Evolutionary conservation across 2,113 vertebrate species (phyloP).

Genomic region (Pontoporia blainvillei): DNA sequence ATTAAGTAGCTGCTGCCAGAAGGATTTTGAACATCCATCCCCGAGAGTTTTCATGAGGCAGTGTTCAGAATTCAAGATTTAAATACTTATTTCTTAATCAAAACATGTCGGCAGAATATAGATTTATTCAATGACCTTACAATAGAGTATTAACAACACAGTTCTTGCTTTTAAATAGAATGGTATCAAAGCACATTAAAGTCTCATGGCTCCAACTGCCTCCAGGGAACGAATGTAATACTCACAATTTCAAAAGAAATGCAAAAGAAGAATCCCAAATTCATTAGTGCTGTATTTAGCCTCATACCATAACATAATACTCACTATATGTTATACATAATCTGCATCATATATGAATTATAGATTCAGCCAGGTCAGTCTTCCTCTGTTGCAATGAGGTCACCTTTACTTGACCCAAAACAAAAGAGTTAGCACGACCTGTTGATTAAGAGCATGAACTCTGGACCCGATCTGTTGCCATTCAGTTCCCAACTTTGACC

Average conservation of each 20-base stretch:
- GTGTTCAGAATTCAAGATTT: neutral
- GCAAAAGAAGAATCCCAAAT: neutral
- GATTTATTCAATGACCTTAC: neutral
- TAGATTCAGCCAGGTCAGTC: neutral
- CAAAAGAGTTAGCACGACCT: neutral
- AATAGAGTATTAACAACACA: neutral
- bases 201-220: neutral
- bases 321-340: neutral
- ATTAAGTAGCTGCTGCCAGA: neutral
- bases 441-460: neutral
- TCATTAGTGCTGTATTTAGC: neutral
- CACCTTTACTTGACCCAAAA: neutral
- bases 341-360: neutral
- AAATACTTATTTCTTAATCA: slow-evolving; percentile 4
- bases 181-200: neutral
- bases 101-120: neutral
- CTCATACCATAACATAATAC: neutral
- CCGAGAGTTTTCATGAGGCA: neutral
- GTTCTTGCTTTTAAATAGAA: neutral
- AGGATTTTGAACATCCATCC: neutral
- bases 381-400: neutral
- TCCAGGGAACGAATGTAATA: neutral
- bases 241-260: neutral
- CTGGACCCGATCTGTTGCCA: neutral
- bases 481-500: neutral